A percentile compares a stretch with the other conserved stretches of the same genome.
Conservation (phyloP, 2,888 invertebrate genomes). For the Drosophila limbata region DNA sequence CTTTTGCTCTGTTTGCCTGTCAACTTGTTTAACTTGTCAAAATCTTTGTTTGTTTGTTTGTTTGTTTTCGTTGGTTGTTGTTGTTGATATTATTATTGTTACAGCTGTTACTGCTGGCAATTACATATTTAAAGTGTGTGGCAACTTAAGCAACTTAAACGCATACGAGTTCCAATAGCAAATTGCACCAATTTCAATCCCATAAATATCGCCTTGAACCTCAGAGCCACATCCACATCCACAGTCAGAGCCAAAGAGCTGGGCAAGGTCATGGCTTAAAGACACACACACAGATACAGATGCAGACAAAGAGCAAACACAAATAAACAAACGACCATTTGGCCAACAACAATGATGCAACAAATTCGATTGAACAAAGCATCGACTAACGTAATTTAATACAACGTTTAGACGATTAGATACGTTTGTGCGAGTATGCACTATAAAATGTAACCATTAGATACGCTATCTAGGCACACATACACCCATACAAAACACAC, state of each 20-base stretch:
- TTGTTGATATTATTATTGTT: conserved; percentile 20
- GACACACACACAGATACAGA: conserved; percentile 25
- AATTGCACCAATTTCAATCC: conserved; percentile 34
- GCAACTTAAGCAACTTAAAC: conserved; percentile 26
- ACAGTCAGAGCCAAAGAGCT: conserved; percentile 7
- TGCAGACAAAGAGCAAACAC: conserved; percentile 36
- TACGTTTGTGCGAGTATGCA: conserved; percentile 75
- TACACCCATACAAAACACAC: conserved; percentile 38
- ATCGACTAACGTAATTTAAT: conserved; percentile 82
- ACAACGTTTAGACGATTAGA: conserved; percentile 84
- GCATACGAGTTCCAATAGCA: conserved; percentile 12
- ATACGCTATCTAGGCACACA: conserved; percentile 72
- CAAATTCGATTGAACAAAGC: conserved; percentile 66
- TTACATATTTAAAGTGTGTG: conserved; percentile 37
- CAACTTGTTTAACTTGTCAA: conserved; percentile 56
- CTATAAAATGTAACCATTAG: conserved; percentile 81
- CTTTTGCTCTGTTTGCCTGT: conserved; percentile 36
- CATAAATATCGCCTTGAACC: conserved; percentile 71
- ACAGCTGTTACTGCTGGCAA: conserved; percentile 35
- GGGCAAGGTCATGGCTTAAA: conserved; percentile 70
- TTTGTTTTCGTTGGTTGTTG: conserved; percentile 1
- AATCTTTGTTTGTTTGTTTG: conserved; percentile 28
- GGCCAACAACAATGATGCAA: conserved; percentile 75
- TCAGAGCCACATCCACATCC: conserved; percentile 21
- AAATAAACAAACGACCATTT: conserved; percentile 61